These are phyloP conservation scores for Sarcophilus harrisii DNA, from an alignment of 2,797 vertebrate species.

Conservation along the genomic window DNA sequence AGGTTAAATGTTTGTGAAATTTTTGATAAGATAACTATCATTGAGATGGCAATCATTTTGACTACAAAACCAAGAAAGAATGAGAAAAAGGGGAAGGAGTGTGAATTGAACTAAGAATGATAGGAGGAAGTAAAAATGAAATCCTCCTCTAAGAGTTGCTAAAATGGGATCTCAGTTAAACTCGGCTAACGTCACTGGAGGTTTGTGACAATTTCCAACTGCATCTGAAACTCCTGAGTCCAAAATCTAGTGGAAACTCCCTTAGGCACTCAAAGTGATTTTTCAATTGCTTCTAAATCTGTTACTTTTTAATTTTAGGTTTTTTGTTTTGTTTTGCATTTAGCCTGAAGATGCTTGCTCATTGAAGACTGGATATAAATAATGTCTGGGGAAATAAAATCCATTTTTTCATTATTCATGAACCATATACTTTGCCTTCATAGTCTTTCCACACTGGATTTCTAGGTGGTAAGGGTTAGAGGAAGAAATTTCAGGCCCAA, in stretches of 20 bases:
- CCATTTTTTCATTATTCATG: constrained; percentile 67
- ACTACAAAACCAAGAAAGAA: not conserved
- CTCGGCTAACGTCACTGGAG: rapidly evolving
- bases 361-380: constrained; percentile 59
- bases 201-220: not conserved
- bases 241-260: not conserved
- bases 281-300: constrained; percentile 36
- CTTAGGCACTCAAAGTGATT: constrained; percentile 17
- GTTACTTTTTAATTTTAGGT: constrained; percentile 51
- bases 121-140: not conserved
- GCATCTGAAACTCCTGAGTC: not conserved
- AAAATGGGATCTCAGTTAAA: not conserved
- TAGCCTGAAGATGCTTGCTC: constrained; percentile 63
- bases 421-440: constrained; percentile 57
- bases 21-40: not conserved
- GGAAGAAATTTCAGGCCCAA: constrained; percentile 33
- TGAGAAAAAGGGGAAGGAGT: not conserved
- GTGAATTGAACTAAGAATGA: not conserved
- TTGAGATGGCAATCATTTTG: constrained; percentile 10
- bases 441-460: constrained; percentile 25
- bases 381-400: constrained; percentile 56
- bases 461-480: not conserved
- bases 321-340: constrained; percentile 55
- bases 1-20: not conserved
- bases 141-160: not conserved